Base-by-base conservation (phyloP, 2,888 invertebrate genomes). In the Apodemia zela region DNA sequence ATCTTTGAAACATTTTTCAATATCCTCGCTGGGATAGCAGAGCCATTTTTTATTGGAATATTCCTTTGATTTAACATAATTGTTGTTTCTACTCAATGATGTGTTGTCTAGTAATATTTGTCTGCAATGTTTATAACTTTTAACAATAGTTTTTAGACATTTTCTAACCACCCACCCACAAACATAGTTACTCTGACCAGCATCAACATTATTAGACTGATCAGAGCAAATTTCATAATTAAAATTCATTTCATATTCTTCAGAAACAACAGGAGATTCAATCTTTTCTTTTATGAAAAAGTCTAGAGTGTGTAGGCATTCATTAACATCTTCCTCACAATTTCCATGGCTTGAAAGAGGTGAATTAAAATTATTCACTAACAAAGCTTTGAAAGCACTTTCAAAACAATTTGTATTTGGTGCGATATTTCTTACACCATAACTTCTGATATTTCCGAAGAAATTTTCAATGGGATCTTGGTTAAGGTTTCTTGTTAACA, bases 141-240 rank as follows among this genome's bases (percentile, higher is more conserved):
- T 69, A 15, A 62, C 42, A 49, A 69, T 42, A 38, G 62, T 60
- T 65, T 64, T 69, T n/a, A 68, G 57, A 64, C 68, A 69, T 66
- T 70, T 71, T 35, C 0, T 67, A 13, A 71, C 10, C 33, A 70
- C 69, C 69, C 69, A 71, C 3, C 73, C 71, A 65, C 69, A 73
- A 3, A 73, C 71, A 68, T 71, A 73, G 64, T 66, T 65, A 17
- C 65, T 62, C 63, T 69, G 71, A 35, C 69, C 71, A n/a, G 57
- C 35, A 25, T 67, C 69, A 47, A 1, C 33, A 15, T 59, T 4
- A 18, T 62, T 17, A 7, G 33, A 15, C n/a, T 25, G 62, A 33
- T 62, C 42, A 38, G 35, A 21, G 21, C 38, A 62, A 51, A 62
- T 21, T 13, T 62, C 45, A 38, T 3, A 5, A 35, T 62, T 62